A percentile compares a stretch with the other conserved stretches of the same genome.
These are phyloP conservation scores for Sus scrofa DNA, from an alignment of 2,113 vertebrate species.

Conservation along the genomic window DNA sequence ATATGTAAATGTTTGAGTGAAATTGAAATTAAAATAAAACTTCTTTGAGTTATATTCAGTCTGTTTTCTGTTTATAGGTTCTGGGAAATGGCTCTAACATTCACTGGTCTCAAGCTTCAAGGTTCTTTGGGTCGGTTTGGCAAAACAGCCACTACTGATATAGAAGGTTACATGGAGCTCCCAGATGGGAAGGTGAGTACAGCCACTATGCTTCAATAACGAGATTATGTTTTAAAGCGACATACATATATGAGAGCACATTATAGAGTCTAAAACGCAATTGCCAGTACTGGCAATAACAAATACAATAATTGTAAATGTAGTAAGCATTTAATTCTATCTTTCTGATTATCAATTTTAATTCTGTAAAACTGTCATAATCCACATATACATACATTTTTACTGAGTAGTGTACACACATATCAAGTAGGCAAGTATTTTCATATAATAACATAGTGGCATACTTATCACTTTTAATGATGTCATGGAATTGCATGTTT, in stretches of 20 bases:
- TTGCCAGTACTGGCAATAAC: neutral
- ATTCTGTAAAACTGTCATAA: conserved; percentile 14
- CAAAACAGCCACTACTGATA: conserved; percentile 92
- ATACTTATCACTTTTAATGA: neutral
- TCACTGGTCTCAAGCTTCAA: conserved; percentile 96
- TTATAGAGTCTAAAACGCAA: neutral
- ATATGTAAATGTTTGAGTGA: neutral
- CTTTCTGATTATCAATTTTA: conserved; percentile 12
- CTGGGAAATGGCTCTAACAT: conserved; percentile 95
- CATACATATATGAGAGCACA: neutral
- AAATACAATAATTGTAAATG: neutral
- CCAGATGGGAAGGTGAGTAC: conserved; percentile 94
- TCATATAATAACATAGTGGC: neutral
- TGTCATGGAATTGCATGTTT: neutral
- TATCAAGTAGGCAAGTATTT: neutral
- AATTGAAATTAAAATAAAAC: neutral
- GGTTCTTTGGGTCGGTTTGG: conserved; percentile 95
- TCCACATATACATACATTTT: neutral
- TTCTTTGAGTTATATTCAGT: neutral
- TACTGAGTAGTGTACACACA: neutral
- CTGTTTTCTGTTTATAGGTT: conserved; percentile 88
- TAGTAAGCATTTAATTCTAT: neutral
- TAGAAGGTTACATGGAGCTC: conserved; percentile 93
- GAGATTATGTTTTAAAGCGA: neutral
- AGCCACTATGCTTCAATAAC: neutral